Evolutionary conservation across 2,888 invertebrate genomes (phyloP).

Genomic region (Dendrolimus pini): DNA sequence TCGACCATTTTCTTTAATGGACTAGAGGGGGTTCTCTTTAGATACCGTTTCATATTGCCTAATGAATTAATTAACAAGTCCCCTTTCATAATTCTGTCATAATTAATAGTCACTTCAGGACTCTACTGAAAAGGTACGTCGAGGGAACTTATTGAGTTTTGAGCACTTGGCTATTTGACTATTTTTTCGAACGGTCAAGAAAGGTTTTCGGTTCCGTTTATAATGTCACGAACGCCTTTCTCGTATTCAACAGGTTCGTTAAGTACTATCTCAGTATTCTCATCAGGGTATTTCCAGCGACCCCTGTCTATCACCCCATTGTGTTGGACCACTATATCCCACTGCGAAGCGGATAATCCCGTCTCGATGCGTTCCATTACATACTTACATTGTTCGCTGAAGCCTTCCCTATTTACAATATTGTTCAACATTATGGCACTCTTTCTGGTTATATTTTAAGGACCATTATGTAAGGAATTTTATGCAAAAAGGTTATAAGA

Average conservation of each 20-base stretch:
- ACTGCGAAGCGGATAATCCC: slow-evolving; percentile 13
- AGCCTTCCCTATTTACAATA: neutral
- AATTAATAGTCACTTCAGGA: too few relatives aligned
- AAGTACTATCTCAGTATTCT: slow-evolving; percentile 30
- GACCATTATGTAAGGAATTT: neutral
- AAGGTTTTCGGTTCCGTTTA: too few relatives aligned
- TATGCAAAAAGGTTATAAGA: neutral
- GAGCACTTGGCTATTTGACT: too few relatives aligned
- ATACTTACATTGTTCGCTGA: neutral
- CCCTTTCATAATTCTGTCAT: too few relatives aligned
- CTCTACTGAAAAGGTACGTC: too few relatives aligned
- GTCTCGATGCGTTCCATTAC: slow-evolving; percentile 6
- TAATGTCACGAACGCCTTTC: too few relatives aligned
- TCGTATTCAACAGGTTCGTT: slow-evolving; percentile 28
- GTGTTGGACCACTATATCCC: slow-evolving; percentile 3
- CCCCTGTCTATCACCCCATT: slow-evolving; percentile 13
- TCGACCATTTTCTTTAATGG: slow-evolving; percentile 7
- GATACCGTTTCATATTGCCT: neutral
- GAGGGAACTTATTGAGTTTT: too few relatives aligned
- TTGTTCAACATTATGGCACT: too few relatives aligned
- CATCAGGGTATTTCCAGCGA: slow-evolving; percentile 16
- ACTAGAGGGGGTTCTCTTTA: neutral
- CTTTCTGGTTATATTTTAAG: neutral
- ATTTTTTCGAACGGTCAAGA: too few relatives aligned
- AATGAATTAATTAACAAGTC: too few relatives aligned